Evolutionary conservation across 2,888 invertebrate genomes (phyloP), one percentile per base, ranked within the genome.

Genomic region (Noctua janthina): DNA sequence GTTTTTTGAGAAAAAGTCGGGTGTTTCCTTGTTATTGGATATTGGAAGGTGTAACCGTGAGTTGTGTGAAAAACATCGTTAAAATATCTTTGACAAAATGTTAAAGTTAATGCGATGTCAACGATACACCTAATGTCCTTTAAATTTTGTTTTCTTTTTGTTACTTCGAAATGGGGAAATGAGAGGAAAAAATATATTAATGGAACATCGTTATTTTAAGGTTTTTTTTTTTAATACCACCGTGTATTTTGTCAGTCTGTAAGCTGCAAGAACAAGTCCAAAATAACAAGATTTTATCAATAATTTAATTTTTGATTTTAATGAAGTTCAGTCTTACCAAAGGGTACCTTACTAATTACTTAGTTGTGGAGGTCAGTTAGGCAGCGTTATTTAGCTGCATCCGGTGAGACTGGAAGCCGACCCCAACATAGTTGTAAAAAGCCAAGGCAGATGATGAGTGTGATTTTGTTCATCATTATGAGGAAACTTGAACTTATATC

Each of bases 11-110:
- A 29, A 67, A 82, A 68, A 15, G 6, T 2, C 1, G 11, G 2
- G 6, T 0, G 59, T 29, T 81, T 66, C 59, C 69, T 70, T 81
- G 66, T 74, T 83, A 39, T 80, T 85, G 46, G 23, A 56, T 59
- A 64, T 78, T 70, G 56, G 13, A 68, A 72, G 35, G 66, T 71
- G 39, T 23, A 15, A 35, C 23, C 1, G 15, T 11, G 46, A 11
- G 29, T 15, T 13, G 66, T 54, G 67, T 51, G 80, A 39, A 67
- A 51, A 82, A 59, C 68, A 54, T 54, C 13, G 51, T 75, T 66
- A 82, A 29, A 74, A 73, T 82, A 75, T n/a, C 35, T 64, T 64
- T 35, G 64, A 1, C 1, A 64, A 66, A 43, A 66, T 66, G 20
- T 20, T 39, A 66, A 20, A 66, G 20, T 20, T 39, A 39, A 39